phyloP scores from a whole-genome alignment of 2,888 invertebrate genomes.

The Holacanthella duospinosa region DNA sequence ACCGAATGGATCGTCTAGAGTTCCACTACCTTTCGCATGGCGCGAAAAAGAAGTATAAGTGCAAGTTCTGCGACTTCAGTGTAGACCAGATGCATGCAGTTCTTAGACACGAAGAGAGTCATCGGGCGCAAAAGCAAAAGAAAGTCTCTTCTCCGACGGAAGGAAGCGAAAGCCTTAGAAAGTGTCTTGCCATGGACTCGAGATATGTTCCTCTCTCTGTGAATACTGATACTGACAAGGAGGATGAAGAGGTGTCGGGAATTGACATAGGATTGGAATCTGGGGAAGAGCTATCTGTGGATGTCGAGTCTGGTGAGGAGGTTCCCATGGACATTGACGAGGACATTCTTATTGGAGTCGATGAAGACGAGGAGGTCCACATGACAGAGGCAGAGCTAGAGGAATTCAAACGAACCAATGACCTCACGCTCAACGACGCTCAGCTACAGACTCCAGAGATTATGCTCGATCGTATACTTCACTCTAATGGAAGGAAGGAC shows the following conservation, averaged over 20 bases:
- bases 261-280: not conserved
- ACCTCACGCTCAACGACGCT: too few relatives aligned
- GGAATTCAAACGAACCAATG: too few relatives aligned
- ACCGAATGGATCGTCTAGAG: not conserved
- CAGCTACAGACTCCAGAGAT: too few relatives aligned
- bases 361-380: too few relatives aligned
- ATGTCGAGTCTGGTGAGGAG: too few relatives aligned
- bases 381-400: too few relatives aligned
- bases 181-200: too few relatives aligned
- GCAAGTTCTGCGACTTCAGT: conserved; percentile 3
- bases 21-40: not conserved
- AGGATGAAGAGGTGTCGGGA: not conserved
- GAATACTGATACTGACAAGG: too few relatives aligned
- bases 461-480: too few relatives aligned
- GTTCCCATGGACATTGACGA: not conserved
- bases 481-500: too few relatives aligned
- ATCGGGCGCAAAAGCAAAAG: not conserved
- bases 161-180: not conserved
- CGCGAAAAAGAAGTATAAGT: not conserved
- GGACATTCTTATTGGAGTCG: too few relatives aligned
- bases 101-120: not conserved
- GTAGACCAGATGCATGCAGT: conserved; percentile 1
- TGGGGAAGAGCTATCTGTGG: not conserved
- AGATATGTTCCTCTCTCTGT: too few relatives aligned
- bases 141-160: not conserved